Base-by-base conservation (phyloP, 1,140 invertebrate genomes). In the Musca vetustissima region DNA sequence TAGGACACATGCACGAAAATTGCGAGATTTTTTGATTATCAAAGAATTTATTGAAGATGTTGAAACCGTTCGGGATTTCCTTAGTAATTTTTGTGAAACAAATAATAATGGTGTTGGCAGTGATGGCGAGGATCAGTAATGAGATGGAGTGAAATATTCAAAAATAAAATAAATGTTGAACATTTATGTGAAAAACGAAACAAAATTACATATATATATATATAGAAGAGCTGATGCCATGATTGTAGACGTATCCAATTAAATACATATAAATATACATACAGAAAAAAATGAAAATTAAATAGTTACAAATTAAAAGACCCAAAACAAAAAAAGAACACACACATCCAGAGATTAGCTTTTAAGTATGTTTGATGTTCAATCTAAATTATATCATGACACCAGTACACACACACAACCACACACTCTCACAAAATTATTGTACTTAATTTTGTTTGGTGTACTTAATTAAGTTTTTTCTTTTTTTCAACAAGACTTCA, bases 301-400 rank as follows among this genome's bases (percentile, higher is more conserved):
- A 65, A 24, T 50, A 28, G 48, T n/a, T 22, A 65, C 13, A 65
- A 65, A 24, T 0, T 19, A 64, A 14, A 22, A 48, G 9, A 48
- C 43, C 49, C 47, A 25, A 14, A 61, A 64, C 32, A 64, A 24
- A 65, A 65, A 24, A 0, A 22, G 22, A 9, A 48, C 43, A 65
- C 47, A 25, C 11, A 61, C 47, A 65, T 14, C 13, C 50, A 9
- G 8, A 22, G 21, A 49, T 25, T 65, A 48, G 48, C n/a, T 50
- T 50, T 50, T 48, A 49, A 49, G 64, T 11, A 65, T 28, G 17
- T 49, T 49, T 65, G 64, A 65, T 61, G 57, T 61, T 61, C 17
- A 36, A 19, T 52, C 14, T 19, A 52, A 52, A 52, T 52, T 52
- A 52, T 21, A 19, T 21, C 17, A 52, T 21, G n/a, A 17, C 49